Evolutionary conservation across 1,140 invertebrate species (phyloP), one percentile per base, ranked within the genome.

Genomic region (Macrostomum lignano): DNA sequence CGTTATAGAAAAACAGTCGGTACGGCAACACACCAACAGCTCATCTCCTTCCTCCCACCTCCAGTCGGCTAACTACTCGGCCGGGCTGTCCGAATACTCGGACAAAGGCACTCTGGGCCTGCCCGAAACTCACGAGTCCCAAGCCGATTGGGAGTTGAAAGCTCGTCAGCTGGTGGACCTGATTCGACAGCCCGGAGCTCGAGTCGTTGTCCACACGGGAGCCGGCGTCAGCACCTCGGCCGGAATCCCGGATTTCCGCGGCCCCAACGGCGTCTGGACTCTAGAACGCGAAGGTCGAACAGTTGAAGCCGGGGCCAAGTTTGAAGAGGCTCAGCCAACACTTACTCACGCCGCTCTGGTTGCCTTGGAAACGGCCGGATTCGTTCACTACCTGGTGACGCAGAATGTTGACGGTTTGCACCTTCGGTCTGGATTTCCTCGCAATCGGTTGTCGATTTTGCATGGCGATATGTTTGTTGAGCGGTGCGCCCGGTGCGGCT

Each of bases 371-470:
- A 68, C 74, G 44, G 50, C 48, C 42, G 58, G 51, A 49, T 39
- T 3, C 9, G 10, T 36, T 5, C 15, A 10, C 34, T 86, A 74
- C 52, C 65, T 94, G 14, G 65, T 94, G 6, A 86, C 76, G 47
- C 86, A 96, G 56, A 96, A 96, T 61, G 86, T 96, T 46, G 88
- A 96, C 66, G 86, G 84, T 0, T 58, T 96, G 17, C 82, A 93
- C 62, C 56, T 88, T n/a, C 66, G 73, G 44, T 82, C 76, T 23
- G 81, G 81, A 10, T 55, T 93, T 37, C 55, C 67, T 2, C 61
- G 79, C 31, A 65, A 69, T 42, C 57, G 70, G 49, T 56, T 94
- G 34, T 67, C 81, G 17, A 86, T 94, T 59, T 60, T 94, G 21
- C 86, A 96, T 64, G 86, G 86, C 19, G 93, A 96, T 52, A 91